phyloP scores from a whole-genome alignment of 2,113 vertebrate species.

The Ciconia maguari region DNA sequence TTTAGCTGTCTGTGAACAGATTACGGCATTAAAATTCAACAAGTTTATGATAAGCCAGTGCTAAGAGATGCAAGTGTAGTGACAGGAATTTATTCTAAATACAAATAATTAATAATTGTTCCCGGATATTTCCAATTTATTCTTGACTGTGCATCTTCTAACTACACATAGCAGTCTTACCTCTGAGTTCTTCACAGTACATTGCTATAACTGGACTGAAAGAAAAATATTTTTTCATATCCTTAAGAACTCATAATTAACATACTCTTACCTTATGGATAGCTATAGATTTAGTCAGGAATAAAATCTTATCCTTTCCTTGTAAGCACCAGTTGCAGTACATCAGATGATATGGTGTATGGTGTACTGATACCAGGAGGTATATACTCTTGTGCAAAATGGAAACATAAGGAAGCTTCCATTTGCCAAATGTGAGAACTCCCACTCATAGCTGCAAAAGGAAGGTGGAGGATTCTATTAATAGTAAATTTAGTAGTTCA shows the following conservation, averaged over 20 bases:
- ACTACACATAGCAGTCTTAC: not conserved
- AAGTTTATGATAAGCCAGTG: not conserved
- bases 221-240: not conserved
- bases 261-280: not conserved
- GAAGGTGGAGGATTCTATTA: not conserved
- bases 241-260: not conserved
- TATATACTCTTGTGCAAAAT: not conserved
- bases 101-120: not conserved
- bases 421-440: not conserved
- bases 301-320: not conserved
- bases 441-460: not conserved
- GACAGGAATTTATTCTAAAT: not conserved
- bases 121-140: not conserved
- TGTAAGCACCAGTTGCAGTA: not conserved
- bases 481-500: not conserved
- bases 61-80: not conserved
- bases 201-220: not conserved
- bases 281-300: not conserved
- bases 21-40: not conserved
- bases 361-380: not conserved
- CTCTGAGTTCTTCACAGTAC: not conserved
- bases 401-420: not conserved
- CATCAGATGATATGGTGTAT: not conserved
- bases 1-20: not conserved
- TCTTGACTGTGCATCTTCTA: not conserved